Evolutionary conservation across 2,888 invertebrate species (phyloP).

Genomic region (Drosophila rellima): DNA sequence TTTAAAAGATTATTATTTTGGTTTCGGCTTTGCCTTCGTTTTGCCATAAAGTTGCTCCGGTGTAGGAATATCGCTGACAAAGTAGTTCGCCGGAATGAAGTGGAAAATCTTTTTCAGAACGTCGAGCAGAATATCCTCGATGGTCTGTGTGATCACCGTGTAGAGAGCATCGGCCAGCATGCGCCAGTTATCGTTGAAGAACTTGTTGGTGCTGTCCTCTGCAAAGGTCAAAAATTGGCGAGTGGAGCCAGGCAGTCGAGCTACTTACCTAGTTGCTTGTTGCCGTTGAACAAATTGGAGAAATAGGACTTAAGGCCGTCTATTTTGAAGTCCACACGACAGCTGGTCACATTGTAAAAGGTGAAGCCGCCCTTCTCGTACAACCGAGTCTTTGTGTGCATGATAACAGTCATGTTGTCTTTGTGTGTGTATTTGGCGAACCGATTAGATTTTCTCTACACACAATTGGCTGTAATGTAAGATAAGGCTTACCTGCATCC

Average conservation of each 20-base stretch:
- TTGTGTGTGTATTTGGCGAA: not conserved
- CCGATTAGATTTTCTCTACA: not conserved
- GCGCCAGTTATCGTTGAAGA: constrained; percentile 91
- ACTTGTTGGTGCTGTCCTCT: constrained; percentile 92
- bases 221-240: constrained; percentile 61
- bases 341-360: constrained; percentile 90
- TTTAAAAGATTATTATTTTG: not conserved
- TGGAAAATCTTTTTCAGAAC: constrained; percentile 90
- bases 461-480: not conserved
- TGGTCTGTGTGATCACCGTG: constrained; percentile 90
- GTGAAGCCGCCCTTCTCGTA: constrained; percentile 88
- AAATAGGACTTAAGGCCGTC: constrained; percentile 89
- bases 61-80: constrained; percentile 88
- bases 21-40: constrained; percentile 49
- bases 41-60: constrained; percentile 83
- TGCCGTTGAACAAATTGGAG: constrained; percentile 91
- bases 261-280: constrained; percentile 89
- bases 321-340: constrained; percentile 89
- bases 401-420: constrained; percentile 90
- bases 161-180: constrained; percentile 90
- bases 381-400: constrained; percentile 89
- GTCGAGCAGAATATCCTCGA: constrained; percentile 90
- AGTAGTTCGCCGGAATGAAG: constrained; percentile 90
- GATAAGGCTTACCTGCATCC: constrained; percentile 88
- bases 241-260: not conserved